Percentiles rank a stretch among this genome's conserved stretches.
Conservation (phyloP, 2,797 vertebrate genomes). For the Anguilla marmorata region DNA sequence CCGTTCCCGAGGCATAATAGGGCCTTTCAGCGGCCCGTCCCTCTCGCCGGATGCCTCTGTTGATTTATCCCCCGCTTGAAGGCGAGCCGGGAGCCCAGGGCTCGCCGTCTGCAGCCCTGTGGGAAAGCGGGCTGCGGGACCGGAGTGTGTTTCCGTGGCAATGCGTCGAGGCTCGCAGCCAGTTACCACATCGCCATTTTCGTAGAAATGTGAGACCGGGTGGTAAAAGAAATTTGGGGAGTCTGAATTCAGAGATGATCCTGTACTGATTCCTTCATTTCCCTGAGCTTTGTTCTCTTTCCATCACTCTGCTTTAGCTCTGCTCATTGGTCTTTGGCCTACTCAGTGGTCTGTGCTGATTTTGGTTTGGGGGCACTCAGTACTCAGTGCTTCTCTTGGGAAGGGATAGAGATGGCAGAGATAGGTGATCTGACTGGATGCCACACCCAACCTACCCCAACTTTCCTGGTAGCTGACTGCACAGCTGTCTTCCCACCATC, state of each 20-base stretch:
- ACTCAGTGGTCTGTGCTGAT: background rate
- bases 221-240: background rate
- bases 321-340: background rate
- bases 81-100: background rate
- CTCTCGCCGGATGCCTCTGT: constrained; percentile 10
- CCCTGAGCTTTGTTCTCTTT: background rate
- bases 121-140: background rate
- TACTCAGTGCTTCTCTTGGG: background rate
- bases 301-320: background rate
- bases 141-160: background rate
- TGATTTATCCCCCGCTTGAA: constrained; percentile 17
- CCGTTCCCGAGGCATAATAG: background rate
- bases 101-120: constrained; percentile 1
- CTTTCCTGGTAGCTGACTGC: background rate
- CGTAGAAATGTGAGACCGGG: background rate
- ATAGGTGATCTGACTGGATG: background rate
- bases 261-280: background rate
- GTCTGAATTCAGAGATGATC: background rate
- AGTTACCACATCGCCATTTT: background rate
- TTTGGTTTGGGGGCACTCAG: background rate
- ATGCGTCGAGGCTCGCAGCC: background rate
- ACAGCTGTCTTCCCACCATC: background rate
- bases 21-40: background rate
- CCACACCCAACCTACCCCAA: background rate
- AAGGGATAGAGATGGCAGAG: background rate